Evolutionary conservation across 92 coral and sea anemone genomes (phyloP).

Genomic region (Palythoa grandiflora): DNA sequence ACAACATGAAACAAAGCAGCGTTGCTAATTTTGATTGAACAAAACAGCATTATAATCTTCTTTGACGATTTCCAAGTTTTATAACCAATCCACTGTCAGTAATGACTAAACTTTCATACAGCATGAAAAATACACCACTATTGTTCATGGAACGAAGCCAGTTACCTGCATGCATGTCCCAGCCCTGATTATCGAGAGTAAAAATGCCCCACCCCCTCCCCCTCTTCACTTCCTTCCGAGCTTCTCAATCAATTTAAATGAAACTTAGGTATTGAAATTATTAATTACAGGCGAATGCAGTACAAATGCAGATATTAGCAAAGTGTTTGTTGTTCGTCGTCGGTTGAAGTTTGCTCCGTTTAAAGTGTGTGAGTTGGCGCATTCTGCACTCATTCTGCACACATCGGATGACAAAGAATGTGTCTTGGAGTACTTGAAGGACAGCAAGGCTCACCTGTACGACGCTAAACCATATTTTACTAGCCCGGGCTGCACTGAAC

Average conservation of each 20-base stretch:
- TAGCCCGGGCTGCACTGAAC: neutral
- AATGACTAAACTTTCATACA: neutral
- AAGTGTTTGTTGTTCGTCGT: slow-evolving; percentile 39
- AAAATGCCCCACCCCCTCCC: neutral
- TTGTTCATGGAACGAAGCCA: neutral
- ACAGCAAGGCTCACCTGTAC: slow-evolving; percentile 67
- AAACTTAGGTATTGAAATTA: neutral
- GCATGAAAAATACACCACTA: neutral
- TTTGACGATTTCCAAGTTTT: too few relatives aligned
- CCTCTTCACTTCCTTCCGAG: neutral
- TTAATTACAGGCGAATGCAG: slow-evolving; percentile 14
- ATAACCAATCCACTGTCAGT: too few relatives aligned
- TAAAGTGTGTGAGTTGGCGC: slow-evolving; percentile 56
- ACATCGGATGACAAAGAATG: slow-evolving; percentile 54
- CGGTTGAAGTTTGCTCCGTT: slow-evolving; percentile 62
- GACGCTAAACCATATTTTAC: slow-evolving; percentile 39
- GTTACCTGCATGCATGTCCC: neutral
- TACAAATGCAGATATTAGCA: neutral
- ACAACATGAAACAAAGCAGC: too few relatives aligned
- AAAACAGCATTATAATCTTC: too few relatives aligned
- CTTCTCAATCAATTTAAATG: neutral
- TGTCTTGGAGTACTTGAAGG: slow-evolving; percentile 64
- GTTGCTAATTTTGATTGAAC: too few relatives aligned
- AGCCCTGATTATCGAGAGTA: neutral
- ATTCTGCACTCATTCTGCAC: slow-evolving; percentile 63